Conservation (phyloP, 2,797 vertebrate genomes). For the Chiloscyllium punctatum region DNA sequence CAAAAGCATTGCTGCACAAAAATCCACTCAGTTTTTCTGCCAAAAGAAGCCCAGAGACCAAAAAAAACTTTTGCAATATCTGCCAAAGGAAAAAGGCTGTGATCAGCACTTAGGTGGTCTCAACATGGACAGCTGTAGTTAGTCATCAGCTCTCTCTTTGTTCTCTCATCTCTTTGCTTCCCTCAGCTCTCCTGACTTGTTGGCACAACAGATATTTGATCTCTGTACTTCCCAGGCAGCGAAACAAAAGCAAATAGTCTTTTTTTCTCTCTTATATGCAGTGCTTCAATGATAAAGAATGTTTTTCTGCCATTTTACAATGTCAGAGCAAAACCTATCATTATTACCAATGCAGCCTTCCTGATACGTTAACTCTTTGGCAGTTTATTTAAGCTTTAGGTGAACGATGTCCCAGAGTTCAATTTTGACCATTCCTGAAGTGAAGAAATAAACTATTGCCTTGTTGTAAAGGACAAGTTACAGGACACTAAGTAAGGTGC, state of each 20-base stretch:
- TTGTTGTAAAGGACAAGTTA: background rate
- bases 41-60: background rate
- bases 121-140: conserved; percentile 12
- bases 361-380: background rate
- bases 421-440: background rate
- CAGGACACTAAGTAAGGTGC: background rate
- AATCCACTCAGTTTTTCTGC: background rate
- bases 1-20: background rate
- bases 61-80: background rate
- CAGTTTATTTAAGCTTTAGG: too few species aligned
- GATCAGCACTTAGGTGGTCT: conserved; percentile 15
- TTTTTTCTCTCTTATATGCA: background rate
- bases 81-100: conserved; percentile 11
- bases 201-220: background rate
- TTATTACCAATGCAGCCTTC: too few species aligned
- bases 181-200: background rate
- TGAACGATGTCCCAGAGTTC: background rate
- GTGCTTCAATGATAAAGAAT: background rate
- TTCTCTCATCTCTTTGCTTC: background rate
- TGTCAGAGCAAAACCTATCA: background rate
- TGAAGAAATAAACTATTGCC: background rate
- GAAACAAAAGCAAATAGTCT: background rate
- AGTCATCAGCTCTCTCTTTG: conserved; percentile 4
- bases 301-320: background rate
- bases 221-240: background rate